phyloP scores from a whole-genome alignment of 37 sponge, comb jelly and placozoan species.

The Tethya wilhelma region DNA sequence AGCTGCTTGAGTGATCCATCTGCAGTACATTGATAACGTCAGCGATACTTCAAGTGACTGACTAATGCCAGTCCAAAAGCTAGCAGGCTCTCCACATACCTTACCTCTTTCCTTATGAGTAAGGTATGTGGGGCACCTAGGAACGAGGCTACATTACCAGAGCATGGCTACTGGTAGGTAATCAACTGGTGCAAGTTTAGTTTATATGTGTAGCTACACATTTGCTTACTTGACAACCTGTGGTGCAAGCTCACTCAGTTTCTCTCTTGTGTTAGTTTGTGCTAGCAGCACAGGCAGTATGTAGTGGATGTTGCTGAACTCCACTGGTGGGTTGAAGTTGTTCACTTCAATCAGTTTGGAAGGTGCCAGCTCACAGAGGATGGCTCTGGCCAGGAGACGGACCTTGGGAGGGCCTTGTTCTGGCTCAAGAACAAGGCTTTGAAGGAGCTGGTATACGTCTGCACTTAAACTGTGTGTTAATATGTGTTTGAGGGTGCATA shows the following conservation, averaged over 20 bases:
- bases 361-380: conserved; percentile 73
- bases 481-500: too few species aligned
- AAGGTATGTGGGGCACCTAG: too few species aligned
- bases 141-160: too few species aligned
- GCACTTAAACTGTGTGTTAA: conserved; percentile 34
- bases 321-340: conserved; percentile 71
- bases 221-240: conserved; percentile 27
- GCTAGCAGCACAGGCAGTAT: conserved; percentile 68
- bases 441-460: conserved; percentile 30
- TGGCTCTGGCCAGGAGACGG: conserved; percentile 51
- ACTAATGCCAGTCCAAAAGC: background rate
- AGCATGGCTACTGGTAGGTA: too few species aligned
- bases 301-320: conserved; percentile 53
- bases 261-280: conserved; percentile 43
- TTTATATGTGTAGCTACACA: too few species aligned
- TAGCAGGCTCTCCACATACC: background rate
- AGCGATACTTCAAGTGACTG: too few species aligned
- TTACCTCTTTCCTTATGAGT: background rate
- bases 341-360: conserved; percentile 22
- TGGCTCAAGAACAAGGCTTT: conserved; percentile 65
- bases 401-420: conserved; percentile 66
- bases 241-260: conserved; percentile 28
- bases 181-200: too few species aligned
- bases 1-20: conserved; percentile 50
- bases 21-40: too few species aligned